Percentiles rank a stretch among this genome's conserved stretches.
phyloP scores from a whole-genome alignment of 1,140 invertebrate genomes.

The Kradibia gibbosae region DNA sequence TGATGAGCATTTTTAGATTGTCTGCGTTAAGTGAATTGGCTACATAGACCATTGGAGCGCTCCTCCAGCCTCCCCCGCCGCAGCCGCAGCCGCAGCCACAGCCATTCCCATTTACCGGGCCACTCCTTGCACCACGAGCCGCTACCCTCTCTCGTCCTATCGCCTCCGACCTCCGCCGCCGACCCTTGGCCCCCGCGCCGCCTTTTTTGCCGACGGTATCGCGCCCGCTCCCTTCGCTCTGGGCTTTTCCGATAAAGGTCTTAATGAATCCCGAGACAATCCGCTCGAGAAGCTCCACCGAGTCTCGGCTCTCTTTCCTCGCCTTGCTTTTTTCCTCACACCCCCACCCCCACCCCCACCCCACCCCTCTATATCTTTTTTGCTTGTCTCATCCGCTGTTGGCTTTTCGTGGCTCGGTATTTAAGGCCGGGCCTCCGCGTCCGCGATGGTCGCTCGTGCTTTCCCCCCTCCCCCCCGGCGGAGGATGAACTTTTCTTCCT shows the following conservation, averaged over 20 bases:
- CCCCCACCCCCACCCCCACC: too few species aligned
- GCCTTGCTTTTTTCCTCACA: constrained; percentile 8
- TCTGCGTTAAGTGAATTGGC: constrained; percentile 72
- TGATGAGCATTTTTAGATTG: constrained; percentile 73
- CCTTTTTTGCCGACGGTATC: too few species aligned
- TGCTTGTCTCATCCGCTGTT: too few species aligned
- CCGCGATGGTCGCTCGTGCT: constrained; percentile 23
- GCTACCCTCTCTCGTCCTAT: too few species aligned
- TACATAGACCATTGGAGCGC: constrained; percentile 58
- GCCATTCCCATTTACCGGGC: neutral
- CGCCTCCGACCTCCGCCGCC: too few species aligned
- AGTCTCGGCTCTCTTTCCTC: constrained; percentile 9
- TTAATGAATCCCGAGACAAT: constrained; percentile 68
- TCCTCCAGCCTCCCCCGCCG: neutral
- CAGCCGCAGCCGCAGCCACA: neutral
- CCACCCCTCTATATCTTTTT: too few species aligned
- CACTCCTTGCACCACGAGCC: too few species aligned
- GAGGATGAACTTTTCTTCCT: too few species aligned
- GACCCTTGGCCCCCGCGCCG: too few species aligned
- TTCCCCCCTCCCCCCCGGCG: too few species aligned
- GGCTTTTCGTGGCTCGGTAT: neutral
- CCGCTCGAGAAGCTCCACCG: constrained; percentile 31
- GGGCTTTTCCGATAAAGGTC: constrained; percentile 71
- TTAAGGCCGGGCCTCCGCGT: neutral
- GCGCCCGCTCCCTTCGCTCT: constrained; percentile 55